These are phyloP conservation scores for Microvelia longipes DNA, from an alignment of 1,140 invertebrate species.

Conservation along the genomic window DNA sequence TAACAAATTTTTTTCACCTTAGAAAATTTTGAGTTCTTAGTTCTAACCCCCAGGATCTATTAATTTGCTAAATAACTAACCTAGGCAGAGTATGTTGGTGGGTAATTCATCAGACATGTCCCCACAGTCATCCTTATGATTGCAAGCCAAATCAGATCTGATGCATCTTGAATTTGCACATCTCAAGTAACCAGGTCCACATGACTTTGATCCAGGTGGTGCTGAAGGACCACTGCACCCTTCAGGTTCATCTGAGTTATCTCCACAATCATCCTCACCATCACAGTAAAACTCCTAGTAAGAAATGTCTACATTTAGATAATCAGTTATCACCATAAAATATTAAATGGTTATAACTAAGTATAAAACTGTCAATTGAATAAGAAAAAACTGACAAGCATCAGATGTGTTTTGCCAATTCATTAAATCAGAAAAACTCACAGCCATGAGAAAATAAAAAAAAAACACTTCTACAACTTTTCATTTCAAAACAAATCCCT, in stretches of 20 bases:
- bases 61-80: too few relatives aligned
- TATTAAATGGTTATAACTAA: too few relatives aligned
- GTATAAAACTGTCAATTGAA: too few relatives aligned
- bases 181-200: constrained; percentile 36
- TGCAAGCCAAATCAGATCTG: constrained; percentile 41
- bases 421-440: too few relatives aligned
- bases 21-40: too few relatives aligned
- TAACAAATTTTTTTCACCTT: too few relatives aligned
- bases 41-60: too few relatives aligned
- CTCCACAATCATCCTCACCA: constrained; percentile 34
- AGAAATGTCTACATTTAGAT: constrained; percentile 1
- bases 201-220: constrained; percentile 41
- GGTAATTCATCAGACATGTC: constrained; percentile 46
- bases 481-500: too few relatives aligned
- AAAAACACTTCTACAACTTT: too few relatives aligned
- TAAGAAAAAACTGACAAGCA: too few relatives aligned
- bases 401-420: too few relatives aligned
- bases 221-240: constrained; percentile 28
- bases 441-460: too few relatives aligned
- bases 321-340: background rate
- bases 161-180: constrained; percentile 48
- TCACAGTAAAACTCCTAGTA: constrained; percentile 41
- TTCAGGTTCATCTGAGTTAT: constrained; percentile 33
- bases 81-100: constrained; percentile 12
- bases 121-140: constrained; percentile 48